A percentile compares a stretch with the other conserved stretches of the same genome.
These are phyloP conservation scores for Hesperia comma DNA, from an alignment of 2,888 invertebrate species.

Conservation along the genomic window DNA sequence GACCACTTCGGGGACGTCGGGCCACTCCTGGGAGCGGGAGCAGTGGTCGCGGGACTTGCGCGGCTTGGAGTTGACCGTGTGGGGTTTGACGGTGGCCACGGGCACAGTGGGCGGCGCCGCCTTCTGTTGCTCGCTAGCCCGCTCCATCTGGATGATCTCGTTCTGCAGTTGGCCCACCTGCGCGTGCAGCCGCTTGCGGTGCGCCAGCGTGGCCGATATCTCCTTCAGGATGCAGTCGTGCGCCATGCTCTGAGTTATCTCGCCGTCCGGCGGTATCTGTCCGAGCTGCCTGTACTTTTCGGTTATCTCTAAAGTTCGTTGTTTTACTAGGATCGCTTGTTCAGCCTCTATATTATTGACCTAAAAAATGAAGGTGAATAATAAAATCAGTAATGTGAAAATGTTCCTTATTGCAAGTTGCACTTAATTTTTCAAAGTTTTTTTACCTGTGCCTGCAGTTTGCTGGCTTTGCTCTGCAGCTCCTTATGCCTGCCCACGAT, in stretches of 20 bases:
- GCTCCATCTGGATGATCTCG: conserved; percentile 90
- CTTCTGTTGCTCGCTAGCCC: conserved; percentile 87
- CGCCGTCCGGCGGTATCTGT: conserved; percentile 80
- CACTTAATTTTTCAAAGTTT: background rate
- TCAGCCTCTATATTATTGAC: conserved; percentile 89
- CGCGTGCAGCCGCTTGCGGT: conserved; percentile 92
- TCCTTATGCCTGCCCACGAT: conserved; percentile 97
- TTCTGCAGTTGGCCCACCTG: conserved; percentile 91
- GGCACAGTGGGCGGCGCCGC: conserved; percentile 65
- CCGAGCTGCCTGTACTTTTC: conserved; percentile 86
- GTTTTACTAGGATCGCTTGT: conserved; percentile 88
- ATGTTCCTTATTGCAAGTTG: too few relatives aligned
- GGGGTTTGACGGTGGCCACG: conserved; percentile 75
- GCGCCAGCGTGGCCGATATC: conserved; percentile 92
- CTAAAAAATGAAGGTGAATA: conserved; percentile 55
- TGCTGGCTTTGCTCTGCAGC: conserved; percentile 93
- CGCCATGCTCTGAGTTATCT: conserved; percentile 87
- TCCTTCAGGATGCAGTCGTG: conserved; percentile 94
- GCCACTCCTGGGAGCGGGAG: conserved; percentile 95
- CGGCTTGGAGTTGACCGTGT: conserved; percentile 69
- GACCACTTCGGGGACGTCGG: conserved; percentile 94
- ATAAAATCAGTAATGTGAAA: background rate
- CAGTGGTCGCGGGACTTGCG: conserved; percentile 87
- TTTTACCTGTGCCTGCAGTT: conserved; percentile 91
- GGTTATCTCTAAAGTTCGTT: conserved; percentile 89